Percentiles rank a stretch among this genome's conserved stretches.
Conservation (phyloP, 2,888 invertebrate genomes). For the Cosmorhoe ocellata region DNA sequence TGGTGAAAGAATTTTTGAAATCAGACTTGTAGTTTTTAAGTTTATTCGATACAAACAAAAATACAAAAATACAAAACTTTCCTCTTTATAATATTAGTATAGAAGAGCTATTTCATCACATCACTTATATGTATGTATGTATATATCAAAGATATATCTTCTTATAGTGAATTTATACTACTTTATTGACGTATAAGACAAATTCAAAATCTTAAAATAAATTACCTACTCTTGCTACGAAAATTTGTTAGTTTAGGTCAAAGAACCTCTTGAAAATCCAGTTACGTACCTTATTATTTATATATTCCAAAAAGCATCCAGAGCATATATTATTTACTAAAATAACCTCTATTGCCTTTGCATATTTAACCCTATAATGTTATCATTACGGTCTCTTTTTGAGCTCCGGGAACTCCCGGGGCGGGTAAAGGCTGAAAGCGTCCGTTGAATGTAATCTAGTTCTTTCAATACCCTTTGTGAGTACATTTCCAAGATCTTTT, state of each 20-base stretch:
- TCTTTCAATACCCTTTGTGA: constrained; percentile 72
- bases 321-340: constrained; percentile 21
- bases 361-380: constrained; percentile 17
- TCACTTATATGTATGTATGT: too few species aligned
- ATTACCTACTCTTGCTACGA: too few species aligned
- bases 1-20: too few species aligned
- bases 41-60: too few species aligned
- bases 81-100: too few species aligned
- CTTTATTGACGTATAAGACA: too few species aligned
- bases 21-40: too few species aligned
- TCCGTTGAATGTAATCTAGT: constrained; percentile 66
- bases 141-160: too few species aligned
- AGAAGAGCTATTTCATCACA: too few species aligned
- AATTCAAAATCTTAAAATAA: too few species aligned
- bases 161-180: too few species aligned
- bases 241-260: neutral
- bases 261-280: neutral
- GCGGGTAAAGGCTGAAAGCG: constrained; percentile 29
- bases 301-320: constrained; percentile 8
- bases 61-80: too few species aligned
- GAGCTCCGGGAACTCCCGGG: neutral
- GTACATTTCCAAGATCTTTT: constrained; percentile 66
- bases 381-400: constrained; percentile 20
- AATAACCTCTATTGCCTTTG: constrained; percentile 9
- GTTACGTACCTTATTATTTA: constrained; percentile 5